Base-by-base conservation (phyloP, 2,797 vertebrate species). In the Leuciscus waleckii region DNA sequence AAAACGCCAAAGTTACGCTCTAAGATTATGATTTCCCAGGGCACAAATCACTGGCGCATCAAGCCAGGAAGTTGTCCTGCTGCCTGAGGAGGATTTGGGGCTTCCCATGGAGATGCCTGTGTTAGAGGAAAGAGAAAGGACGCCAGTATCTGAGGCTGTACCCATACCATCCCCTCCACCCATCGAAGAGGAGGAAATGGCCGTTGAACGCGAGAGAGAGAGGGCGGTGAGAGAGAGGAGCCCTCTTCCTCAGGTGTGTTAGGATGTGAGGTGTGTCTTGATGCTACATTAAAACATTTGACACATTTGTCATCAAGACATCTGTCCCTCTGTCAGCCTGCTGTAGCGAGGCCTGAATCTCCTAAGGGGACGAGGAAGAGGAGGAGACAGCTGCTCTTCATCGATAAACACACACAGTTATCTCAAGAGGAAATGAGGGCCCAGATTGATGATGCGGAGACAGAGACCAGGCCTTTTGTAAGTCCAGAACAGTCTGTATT, bases 351-450 rank as follows among this genome's bases (percentile, higher is more conserved):
- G 16, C 70, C 87, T 32, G 17, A 88, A 43, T 41, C 6, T 35
- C 85, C 88, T n/a, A 61, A 63, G 81, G 81, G 19, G 87, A 35
- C 0, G 82, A 91, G 6, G 76, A 91, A 86, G 88, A 92, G 89
- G 86, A 92, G 82, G 85, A 93, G 93, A 87, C 94, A 95, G 91
- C 92, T 95, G 78, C 46, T 92, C 83, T 95, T 96, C 89, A 90
- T 93, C 0, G 95, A 96, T 81, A 67, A 90, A 3, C 86, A 92
- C 41, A 95, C 93, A 0, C 95, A 95, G 92, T 79, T 96, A 80
- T 11, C 92, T 1, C 37, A 91, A 70, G 90, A 92, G 16, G 88
- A 26, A 85, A 88, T 90, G 88, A 89, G 90, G 89, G 46, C 76
- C 82, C 91, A 88, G 90, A 90, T 95, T 8, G 0, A 77, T 2